Percentiles rank a stretch among this genome's conserved stretches.
phyloP scores from a whole-genome alignment of 2,888 invertebrate species.

The Hyppa rectilinea region DNA sequence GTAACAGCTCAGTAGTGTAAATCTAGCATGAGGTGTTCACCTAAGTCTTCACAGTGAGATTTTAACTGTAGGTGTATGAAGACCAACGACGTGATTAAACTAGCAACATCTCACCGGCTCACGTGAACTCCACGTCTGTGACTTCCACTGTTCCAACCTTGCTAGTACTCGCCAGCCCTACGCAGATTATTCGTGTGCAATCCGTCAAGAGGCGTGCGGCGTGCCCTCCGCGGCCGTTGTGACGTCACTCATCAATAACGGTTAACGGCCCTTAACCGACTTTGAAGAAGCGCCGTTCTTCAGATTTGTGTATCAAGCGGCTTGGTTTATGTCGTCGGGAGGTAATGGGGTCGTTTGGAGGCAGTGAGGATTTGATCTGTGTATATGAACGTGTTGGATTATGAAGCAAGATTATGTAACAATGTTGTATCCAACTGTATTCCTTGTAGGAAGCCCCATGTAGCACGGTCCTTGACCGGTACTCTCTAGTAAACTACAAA shows the following conservation, averaged over 20 bases:
- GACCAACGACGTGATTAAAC: background rate
- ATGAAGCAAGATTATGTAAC: background rate
- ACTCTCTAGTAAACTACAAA: background rate
- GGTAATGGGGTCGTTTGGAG: conserved; percentile 14
- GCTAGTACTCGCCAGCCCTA: conserved; percentile 34
- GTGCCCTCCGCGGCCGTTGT: conserved; percentile 25
- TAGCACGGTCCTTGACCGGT: background rate
- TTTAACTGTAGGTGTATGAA: background rate
- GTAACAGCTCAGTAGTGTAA: background rate
- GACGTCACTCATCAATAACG: conserved; percentile 57
- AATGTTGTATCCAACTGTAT: background rate
- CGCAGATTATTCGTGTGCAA: conserved; percentile 32
- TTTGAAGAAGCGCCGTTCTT: conserved; percentile 48
- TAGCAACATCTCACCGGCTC: background rate
- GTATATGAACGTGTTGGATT: no score
- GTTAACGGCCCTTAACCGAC: conserved; percentile 59
- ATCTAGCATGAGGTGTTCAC: no score
- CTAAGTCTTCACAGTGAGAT: background rate
- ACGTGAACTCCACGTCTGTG: no score
- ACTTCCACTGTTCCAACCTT: background rate
- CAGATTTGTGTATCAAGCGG: conserved; percentile 40
- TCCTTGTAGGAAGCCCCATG: background rate
- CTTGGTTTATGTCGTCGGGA: conserved; percentile 20
- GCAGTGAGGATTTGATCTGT: background rate
- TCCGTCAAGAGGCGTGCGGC: conserved; percentile 47